phyloP scores from a whole-genome alignment of 2,888 invertebrate species.

The Entomobrya proxima region DNA sequence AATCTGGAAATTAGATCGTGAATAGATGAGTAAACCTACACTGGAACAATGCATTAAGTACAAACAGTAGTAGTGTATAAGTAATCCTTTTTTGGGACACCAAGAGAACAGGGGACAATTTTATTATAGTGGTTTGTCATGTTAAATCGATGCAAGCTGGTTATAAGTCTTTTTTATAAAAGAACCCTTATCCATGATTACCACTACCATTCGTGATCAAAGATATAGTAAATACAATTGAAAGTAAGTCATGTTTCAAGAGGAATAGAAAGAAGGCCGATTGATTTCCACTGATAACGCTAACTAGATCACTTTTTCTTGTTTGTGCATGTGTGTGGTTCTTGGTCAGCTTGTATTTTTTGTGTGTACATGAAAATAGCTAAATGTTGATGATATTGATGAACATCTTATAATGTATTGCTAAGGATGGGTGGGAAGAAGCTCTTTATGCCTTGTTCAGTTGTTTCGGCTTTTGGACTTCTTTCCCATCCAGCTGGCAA shows the following conservation, averaged over 20 bases:
- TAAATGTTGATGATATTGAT: slow-evolving; percentile 19
- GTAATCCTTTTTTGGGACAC: slow-evolving; percentile 10
- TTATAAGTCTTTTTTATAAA: too few species aligned
- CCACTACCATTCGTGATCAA: slow-evolving; percentile 24
- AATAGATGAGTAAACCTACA: slow-evolving; percentile 11
- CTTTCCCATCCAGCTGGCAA: too few species aligned
- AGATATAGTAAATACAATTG: slow-evolving; percentile 60
- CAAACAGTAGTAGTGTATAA: too few species aligned
- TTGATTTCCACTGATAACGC: slow-evolving; percentile 61
- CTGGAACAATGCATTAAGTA: not conserved
- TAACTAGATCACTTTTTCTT: slow-evolving; percentile 67
- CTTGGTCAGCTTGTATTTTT: not conserved
- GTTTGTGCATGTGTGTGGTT: slow-evolving; percentile 65
- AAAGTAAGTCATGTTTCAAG: slow-evolving; percentile 59
- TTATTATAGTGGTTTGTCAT: slow-evolving; percentile 19
- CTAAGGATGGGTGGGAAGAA: too few species aligned
- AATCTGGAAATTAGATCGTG: slow-evolving; percentile 13
- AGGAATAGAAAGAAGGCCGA: slow-evolving; percentile 58
- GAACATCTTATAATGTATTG: slow-evolving; percentile 2
- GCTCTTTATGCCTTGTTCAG: too few species aligned
- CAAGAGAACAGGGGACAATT: not conserved
- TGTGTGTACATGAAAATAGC: not conserved
- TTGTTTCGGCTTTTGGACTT: too few species aligned
- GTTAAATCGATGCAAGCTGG: not conserved
- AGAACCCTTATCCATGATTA: too few species aligned